Base-by-base conservation (phyloP, 2,888 invertebrate species). In the Argynnis bischoffii region DNA sequence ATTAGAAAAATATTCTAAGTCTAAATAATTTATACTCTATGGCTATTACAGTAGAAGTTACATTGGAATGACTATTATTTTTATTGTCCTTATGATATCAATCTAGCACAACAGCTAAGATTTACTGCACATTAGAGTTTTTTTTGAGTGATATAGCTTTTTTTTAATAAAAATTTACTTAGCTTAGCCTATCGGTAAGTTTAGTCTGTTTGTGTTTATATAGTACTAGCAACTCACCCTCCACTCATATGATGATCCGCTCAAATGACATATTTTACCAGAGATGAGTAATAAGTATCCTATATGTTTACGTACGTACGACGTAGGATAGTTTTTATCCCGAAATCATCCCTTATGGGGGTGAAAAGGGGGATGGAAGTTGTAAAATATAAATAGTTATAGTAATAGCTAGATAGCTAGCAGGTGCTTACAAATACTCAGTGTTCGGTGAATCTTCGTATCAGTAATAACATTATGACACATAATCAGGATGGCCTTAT, bases 401-500 rank as follows among this genome's bases (percentile, higher is more conserved):
- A n/a, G n/a, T n/a, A n/a, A n/a, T n/a, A n/a, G n/a, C n/a, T n/a
- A n/a, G n/a, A n/a, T n/a, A 55, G 35, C 4, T 35, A 5, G 16
- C 13, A 16, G 8, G 13, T 21, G 8, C 18, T 53, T 53, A 41
- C 18, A 56, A 56, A 46, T 46, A 41, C 14, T 6, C 46, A 56
- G 6, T 18, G 46, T 41, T 41, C 56, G 56, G 55, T 56, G 46
- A 56, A 55, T 41, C 55, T 56, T 31, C 14, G 41, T 56, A 41
- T 56, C 18, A 46, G 46, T 46, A 46, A 56, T 56, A 64, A 68
- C 66, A 63, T 63, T 76, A 74, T 71, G 72, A 76, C 66, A 72
- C 69, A 69, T 69, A 63, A 69, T 78, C 65, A 73, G 78, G 74
- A 65, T 76, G 72, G 63, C 77, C 81, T 74, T 80, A 74, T 76